A percentile compares a stretch with the other conserved stretches of the same genome.
Conservation (phyloP, 2,797 vertebrate species). For the Pyrrhura leucotis region DNA sequence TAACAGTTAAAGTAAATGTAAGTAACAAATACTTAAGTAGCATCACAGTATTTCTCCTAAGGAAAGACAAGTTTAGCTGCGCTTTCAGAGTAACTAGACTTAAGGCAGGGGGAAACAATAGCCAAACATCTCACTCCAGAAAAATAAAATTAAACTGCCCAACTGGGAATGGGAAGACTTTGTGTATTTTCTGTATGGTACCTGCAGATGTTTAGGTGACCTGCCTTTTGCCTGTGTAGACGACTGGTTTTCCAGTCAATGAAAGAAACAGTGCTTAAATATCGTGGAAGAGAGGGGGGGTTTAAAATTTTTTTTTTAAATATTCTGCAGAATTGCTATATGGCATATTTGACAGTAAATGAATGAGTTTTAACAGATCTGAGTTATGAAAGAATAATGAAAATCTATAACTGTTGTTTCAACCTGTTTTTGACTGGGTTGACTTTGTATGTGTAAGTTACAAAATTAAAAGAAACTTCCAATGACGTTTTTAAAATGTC, state of each 20-base stretch:
- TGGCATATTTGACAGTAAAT: neutral
- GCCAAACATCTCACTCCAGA: neutral
- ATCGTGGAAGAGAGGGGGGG: neutral
- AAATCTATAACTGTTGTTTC: neutral
- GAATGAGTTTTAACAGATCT: neutral
- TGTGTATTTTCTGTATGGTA: neutral
- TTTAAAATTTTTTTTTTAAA: neutral
- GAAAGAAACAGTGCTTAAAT: neutral
- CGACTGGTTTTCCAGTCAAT: neutral
- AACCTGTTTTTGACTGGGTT: neutral
- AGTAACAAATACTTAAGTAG: neutral
- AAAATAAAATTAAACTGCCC: neutral
- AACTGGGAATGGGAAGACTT: neutral
- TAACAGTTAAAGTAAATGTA: neutral
- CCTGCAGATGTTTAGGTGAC: neutral
- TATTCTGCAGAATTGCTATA: neutral
- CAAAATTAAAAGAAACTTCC: neutral
- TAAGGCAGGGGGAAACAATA: neutral
- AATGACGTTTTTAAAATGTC: neutral
- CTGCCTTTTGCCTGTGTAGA: neutral
- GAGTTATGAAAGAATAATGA: neutral
- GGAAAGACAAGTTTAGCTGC: neutral
- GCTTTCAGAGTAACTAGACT: neutral
- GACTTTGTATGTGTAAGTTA: neutral
- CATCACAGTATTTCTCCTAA: neutral